Evolutionary conservation across 23 tunicate species (phyloP), one percentile per base, ranked within the genome.

Genomic region (Halocynthia aurantium): DNA sequence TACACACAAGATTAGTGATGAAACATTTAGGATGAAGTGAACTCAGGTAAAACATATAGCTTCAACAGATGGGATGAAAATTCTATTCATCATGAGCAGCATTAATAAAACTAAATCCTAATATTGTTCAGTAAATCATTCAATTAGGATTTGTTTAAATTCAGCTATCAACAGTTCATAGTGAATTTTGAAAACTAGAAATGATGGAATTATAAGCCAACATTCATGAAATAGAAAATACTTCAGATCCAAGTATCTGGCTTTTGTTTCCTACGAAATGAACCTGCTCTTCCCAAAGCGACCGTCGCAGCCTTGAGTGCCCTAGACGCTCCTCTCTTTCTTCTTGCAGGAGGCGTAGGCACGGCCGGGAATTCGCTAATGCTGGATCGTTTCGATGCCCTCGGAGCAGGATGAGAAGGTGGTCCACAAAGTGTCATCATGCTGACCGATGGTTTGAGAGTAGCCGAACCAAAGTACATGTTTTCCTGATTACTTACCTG

Each of bases 261-360:
- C 71, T 89, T 86, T 19, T 70, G 31, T 52, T 83, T 74, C 52
- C 74, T 73, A 18, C 98, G 64, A 51, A 92, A 84, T 7, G 98
- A 92, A 13, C 88, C 88, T 6, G 92, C 67, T 15, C 98, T 57
- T 5, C 88, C 86, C 50, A 92, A 82, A 7, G 88, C 92, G 21
- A 81, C 76, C 9, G 87, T 85, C 19, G 90, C 97, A 7, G 90
- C 90, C 70, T 85, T 92, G 11, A 86, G 67, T 2, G 86, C 75
- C 10, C 67, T 67, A 12, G 75, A 71, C 15, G 67, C 71, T 54
- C 75, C 80, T 7, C 50, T 51, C 50, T 78, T 65, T 61, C 87
- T 65, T 51, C 98, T 78, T 57, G 76, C 70, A 5, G 98, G 98
- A 11, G 98, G 98, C 8, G 98, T 92, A 10, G 98, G 98, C 53